Base-by-base conservation (phyloP, 2,113 vertebrate species). In the Taurulus bubalis region DNA sequence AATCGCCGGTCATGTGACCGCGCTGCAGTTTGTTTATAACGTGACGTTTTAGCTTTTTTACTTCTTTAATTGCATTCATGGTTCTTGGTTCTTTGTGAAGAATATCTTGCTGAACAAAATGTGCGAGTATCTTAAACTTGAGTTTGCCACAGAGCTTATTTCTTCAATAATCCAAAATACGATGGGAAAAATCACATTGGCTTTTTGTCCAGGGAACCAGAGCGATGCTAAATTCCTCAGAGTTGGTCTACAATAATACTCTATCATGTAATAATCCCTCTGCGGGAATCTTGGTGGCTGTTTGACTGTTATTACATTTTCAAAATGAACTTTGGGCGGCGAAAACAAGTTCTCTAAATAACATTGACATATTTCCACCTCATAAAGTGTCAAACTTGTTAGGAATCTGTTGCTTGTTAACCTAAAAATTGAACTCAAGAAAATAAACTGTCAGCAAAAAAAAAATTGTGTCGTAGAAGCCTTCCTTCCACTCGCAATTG, bases 401-500 rank as follows among this genome's bases (percentile, higher is more conserved):
- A 18, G 49, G 1, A 36, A 70, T 9, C 68, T 28, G 22, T 40
- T 71, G 8, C 24, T 58, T 18, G 3, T 49, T 5, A 24, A 38
- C 15, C 56, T 81, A 67, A 65, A 71, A 79, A 65, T 28, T 8
- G 15, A 74, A 53, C 42, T 38, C 66, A 68, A 68, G 7, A 51
- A 53, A 45, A 22, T 2, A 22, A 22, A 59, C 20, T 1, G 59
- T 40, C 16, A 28, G 1, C 30, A 32, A 32, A n/a, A n/a, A n/a
- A n/a, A n/a, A 24, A 24, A 24, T 26, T 14, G 14, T 56, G 11
- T 56, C 11, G 28, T 67, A 1, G n/a, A 60, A 55, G 26, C n/a
- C 10, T 28, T 72, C 18, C 10, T 20, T 24, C 40, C 11, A 38
- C 12, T 49, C 56, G 15, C 38, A 55, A 1, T 42, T 65, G 11